These are phyloP conservation scores for Aphis gossypii DNA, from an alignment of 1,140 invertebrate species.

Conservation along the genomic window DNA sequence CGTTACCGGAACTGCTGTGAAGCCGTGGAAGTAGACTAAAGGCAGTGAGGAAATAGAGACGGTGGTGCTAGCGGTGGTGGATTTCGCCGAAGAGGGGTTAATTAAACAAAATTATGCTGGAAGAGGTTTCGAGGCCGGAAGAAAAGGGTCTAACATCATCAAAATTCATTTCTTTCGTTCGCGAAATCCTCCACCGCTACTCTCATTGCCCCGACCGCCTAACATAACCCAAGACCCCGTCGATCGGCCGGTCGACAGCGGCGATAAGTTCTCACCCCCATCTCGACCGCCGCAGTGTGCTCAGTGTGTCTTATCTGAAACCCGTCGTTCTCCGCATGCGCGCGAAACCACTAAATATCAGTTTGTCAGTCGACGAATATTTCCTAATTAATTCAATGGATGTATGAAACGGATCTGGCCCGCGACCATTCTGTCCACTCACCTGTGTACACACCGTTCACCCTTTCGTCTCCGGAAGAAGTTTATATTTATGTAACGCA, in stretches of 20 bases:
- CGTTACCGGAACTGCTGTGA: neutral
- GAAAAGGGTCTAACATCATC: slow-evolving; percentile 12
- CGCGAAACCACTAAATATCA: neutral
- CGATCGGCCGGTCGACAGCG: neutral
- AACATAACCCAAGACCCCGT: neutral
- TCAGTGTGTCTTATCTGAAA: too few species aligned
- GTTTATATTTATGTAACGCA: neutral
- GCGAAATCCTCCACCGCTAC: neutral
- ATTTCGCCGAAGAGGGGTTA: neutral
- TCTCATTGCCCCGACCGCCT: neutral
- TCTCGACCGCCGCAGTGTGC: neutral
- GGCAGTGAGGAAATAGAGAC: too few species aligned
- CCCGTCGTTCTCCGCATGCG: neutral
- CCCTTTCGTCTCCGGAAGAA: neutral
- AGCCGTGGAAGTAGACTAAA: neutral
- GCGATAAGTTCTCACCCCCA: neutral
- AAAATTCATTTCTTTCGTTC: slow-evolving; percentile 44
- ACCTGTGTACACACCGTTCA: neutral
- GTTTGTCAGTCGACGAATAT: neutral
- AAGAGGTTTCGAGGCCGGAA: neutral
- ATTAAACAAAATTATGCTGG: slow-evolving; percentile 35
- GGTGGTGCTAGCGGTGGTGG: neutral
- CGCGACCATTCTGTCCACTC: neutral
- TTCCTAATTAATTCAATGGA: neutral
- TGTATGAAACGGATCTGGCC: neutral